Percentiles rank a stretch among this genome's conserved stretches.
These are phyloP conservation scores for Hyperopisus bebe DNA, from an alignment of 2,113 vertebrate species.

Conservation along the genomic window DNA sequence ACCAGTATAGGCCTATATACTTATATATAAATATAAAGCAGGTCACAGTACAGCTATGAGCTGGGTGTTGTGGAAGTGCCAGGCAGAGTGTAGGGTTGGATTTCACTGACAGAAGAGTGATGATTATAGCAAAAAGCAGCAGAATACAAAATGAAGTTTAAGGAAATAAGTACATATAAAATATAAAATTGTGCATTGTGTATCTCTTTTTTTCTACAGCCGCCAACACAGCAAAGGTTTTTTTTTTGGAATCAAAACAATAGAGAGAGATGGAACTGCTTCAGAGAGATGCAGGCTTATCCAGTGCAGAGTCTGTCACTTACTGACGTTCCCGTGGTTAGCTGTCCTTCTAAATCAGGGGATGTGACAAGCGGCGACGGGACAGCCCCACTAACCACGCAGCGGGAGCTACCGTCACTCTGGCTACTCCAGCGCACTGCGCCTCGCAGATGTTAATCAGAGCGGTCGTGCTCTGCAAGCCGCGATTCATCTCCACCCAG, in stretches of 20 bases:
- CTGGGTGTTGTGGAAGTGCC: background rate
- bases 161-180: background rate
- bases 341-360: background rate
- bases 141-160: background rate
- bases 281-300: background rate
- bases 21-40: background rate
- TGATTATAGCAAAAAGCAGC: background rate
- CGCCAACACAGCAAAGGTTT: background rate
- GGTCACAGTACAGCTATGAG: background rate
- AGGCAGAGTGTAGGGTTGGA: background rate
- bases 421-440: background rate
- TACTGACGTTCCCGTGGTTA: background rate
- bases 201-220: background rate
- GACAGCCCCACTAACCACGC: background rate
- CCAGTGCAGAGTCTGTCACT: background rate
- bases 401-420: background rate
- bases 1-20: background rate
- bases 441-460: constrained; percentile 4
- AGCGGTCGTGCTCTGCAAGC: background rate
- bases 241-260: background rate
- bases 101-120: background rate
- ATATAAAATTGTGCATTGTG: background rate
- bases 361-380: background rate
- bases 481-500: background rate
- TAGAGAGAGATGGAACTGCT: background rate